These are phyloP conservation scores for Fistularia tabacaria DNA, from an alignment of 2,797 vertebrate species.

Conservation along the genomic window DNA sequence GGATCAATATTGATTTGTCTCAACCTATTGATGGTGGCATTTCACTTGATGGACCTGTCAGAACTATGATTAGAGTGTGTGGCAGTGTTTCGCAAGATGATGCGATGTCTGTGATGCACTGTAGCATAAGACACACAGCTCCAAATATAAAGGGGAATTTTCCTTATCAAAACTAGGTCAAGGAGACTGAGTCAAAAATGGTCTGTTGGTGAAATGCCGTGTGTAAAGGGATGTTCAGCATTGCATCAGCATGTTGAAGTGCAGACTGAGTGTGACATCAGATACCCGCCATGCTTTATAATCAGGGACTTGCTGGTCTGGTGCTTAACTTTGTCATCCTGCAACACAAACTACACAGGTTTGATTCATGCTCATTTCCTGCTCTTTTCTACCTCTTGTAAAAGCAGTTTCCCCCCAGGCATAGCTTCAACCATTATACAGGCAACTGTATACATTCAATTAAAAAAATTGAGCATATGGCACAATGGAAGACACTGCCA, in stretches of 20 bases:
- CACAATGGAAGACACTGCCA: too few relatives aligned
- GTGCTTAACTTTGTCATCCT: constrained; percentile 5
- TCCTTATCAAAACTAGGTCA: constrained; percentile 53
- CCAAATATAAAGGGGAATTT: constrained; percentile 50
- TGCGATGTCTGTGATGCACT: constrained; percentile 11
- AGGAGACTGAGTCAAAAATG: constrained; percentile 37
- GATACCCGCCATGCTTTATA: constrained; percentile 19
- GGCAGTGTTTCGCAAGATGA: constrained; percentile 17
- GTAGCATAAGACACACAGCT: constrained; percentile 23
- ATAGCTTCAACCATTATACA: too few relatives aligned
- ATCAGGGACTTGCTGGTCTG: constrained; percentile 6
- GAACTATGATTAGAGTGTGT: constrained; percentile 30
- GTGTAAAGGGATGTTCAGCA: constrained; percentile 18
- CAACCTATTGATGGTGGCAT: too few relatives aligned
- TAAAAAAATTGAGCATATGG: too few relatives aligned
- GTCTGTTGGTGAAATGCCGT: constrained; percentile 18
- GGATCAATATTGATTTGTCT: not conserved
- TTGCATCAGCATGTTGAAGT: constrained; percentile 9
- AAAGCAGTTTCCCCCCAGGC: too few relatives aligned
- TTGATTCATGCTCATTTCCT: too few relatives aligned
- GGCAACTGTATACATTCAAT: too few relatives aligned
- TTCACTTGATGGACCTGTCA: constrained; percentile 11
- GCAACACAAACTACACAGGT: not conserved
- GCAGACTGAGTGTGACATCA: constrained; percentile 25
- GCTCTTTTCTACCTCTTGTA: too few relatives aligned